Evolutionary conservation across 2,888 invertebrate genomes (phyloP), one percentile per base, ranked within the genome.

Genomic region (Rhogogaster chlorosoma): DNA sequence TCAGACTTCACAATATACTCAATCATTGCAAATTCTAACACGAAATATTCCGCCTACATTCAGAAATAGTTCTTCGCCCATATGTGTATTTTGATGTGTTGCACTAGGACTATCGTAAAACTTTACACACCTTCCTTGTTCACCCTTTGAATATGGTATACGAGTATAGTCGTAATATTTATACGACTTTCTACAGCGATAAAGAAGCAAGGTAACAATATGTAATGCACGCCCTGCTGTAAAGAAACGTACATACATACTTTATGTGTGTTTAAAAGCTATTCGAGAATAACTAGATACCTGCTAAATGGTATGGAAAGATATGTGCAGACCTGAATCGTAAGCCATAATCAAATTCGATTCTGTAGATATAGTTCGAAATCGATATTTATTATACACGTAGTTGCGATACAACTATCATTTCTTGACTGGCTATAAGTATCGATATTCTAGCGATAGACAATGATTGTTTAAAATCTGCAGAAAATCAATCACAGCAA

Each of bases 401-500:
- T 53, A 53, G 2, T 1, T 32, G 29, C 18, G 18, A 67, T 67
- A 15, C 32, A 18, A 32, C 32, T 29, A 67, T 67, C 32, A 67
- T 67, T 32, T 67, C 2, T 67, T 29, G 15, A 29, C 7, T 42
- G 71, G 42, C 22, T 73, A 22, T 73, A 42, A 12, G 7, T n/a
- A 32, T 73, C 18, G 42, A 32, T 32, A 53, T 29, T 29, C 49
- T 15, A 22, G 18, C 53, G 53, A 49, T 77, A 2, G 18, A 49
- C 9, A 15, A 26, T n/a, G 4, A 38, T 38, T 12, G 38, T 26
- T 9, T 61, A 64, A 84, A 83, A 78, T 86, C 67, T 83, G 83
- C 84, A 88, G 84, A 86, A 87, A 89, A 89, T 89, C 89, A 89
- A 88, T 87, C 84, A 84, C 82, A 84, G 86, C 88, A 88, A 89